Base-by-base conservation (phyloP, 92 coral and sea anemone species). In the Zoanthus gigantus region DNA sequence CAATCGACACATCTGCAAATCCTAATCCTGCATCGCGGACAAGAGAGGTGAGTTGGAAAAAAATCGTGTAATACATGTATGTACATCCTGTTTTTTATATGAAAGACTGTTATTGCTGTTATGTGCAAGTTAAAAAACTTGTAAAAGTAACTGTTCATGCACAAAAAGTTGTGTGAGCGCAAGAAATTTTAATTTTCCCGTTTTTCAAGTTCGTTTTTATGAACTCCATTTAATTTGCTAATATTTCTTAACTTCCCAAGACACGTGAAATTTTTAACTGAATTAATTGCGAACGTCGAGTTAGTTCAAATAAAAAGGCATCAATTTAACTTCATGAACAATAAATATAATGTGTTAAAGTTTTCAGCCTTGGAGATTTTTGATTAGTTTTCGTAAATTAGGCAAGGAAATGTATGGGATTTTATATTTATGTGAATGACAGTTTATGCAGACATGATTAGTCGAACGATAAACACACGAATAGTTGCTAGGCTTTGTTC, bases 1-100 rank as follows among this genome's bases (percentile, higher is more conserved):
- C 86, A 72, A 92, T 96, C 79, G 96, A 96, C 63, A 46, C 74
- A 45, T 44, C 74, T n/a, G 74, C 85, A 44, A 78, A 37, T 6
- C 77, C 57, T 29, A 88, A 82, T n/a, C 71, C 83, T 11, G 15
- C 63, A 1, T 76, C 50, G 53, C 93, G 75, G 46, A 12, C 46
- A 81, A 66, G 46, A 67, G 14, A 83, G 90, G 98, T 94, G 75
- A 87, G 90, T 63, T 10, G 30, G 10, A 71, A 44, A 34, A 44
- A 30, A 29, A 14, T 50, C 44, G 14, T 13, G 9, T 23, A 53
- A 29, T 77, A 23, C 42, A 37, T 37, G 42, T 4, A 37, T 37
- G 4, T 37, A 37, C 42, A 37, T 23, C 29, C 13, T 3, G 82
- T 54, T 53, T 63, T 48, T 77, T 54, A n/a, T 18, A 29, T 76